Conservation (phyloP, 2,888 invertebrate genomes). For the Protophormia terraenovae region DNA sequence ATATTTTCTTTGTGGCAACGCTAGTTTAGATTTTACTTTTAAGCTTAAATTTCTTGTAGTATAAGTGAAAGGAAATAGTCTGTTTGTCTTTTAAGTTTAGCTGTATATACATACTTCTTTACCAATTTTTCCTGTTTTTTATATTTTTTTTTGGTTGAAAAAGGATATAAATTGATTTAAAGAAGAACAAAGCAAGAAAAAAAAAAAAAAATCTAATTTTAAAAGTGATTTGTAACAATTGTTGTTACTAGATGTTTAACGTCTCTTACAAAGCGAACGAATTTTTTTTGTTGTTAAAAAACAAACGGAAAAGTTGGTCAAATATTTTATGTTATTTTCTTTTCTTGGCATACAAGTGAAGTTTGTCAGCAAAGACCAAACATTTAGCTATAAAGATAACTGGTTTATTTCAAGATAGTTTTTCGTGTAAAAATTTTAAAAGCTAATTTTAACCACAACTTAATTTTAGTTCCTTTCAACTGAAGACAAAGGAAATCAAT, state of each 20-base stretch:
- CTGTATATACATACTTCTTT: not conserved
- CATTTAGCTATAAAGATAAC: no score
- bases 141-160: not conserved
- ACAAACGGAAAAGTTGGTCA: not conserved
- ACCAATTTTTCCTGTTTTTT: not conserved
- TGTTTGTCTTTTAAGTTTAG: no score
- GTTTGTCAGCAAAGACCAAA: not conserved
- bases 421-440: no score
- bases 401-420: no score
- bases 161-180: conserved; percentile 58
- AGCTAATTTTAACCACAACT: no score
- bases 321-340: not conserved
- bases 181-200: conserved; percentile 5
- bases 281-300: not conserved
- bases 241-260: conserved; percentile 31
- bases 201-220: conserved; percentile 49
- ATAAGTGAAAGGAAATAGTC: no score
- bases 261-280: conserved; percentile 5
- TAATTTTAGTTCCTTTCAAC: no score
- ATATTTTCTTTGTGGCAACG: no score
- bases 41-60: no score
- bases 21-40: no score
- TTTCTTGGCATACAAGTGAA: not conserved
- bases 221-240: conserved; percentile 59
- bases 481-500: no score